Evolutionary conservation across 2,113 vertebrate genomes (phyloP), one percentile per base, ranked within the genome.

Genomic region (human): DNA sequence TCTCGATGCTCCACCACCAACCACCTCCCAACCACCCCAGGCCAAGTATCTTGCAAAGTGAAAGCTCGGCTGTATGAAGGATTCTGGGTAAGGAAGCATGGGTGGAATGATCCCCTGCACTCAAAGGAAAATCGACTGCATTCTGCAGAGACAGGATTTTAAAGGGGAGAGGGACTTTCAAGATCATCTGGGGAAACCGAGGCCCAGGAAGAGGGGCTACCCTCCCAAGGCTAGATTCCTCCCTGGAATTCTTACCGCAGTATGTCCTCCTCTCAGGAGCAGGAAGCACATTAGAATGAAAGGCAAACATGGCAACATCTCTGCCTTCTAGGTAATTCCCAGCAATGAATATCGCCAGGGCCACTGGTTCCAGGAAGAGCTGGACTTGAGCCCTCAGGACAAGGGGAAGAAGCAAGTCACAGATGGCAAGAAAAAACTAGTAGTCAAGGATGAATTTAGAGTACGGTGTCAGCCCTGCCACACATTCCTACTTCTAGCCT

Each of bases 21-120:
- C 38, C 50, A 59, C 10, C 11, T 72, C 50, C 61, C 61, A 68
- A 45, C 11, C 1, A 30, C 25, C 13, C 38, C 14, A 27, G 20
- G 35, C 43, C 66, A 43, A 35, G 35, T 10, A 9, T 48, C 35
- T 3, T 43, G 9, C 18, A 32, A 35, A 0, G 2, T 25, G 6
- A 55, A 82, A 17, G 35, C 2, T 6, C 3, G 43, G 40, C 10
- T 84, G 7, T 38, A 11, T 84, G 35, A 23, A 13, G 30, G 50
- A 59, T 9, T 32, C 52, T 23, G 13, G 30, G 35, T n/a, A 75
- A 43, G 57, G 8, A 25, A 9, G 25, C 10, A 3, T 59, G 38
- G 12, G 61, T 64, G 27, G 27, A 30, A 70, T 0, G 0, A 55
- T 40, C 6, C 5, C 5, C 55, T 40, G 35, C 55, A 43, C 22